Percentiles rank a stretch among this genome's conserved stretches.
These are phyloP conservation scores for Melanotaenia duboulayi DNA, from an alignment of 2,113 vertebrate genomes.

Conservation along the genomic window DNA sequence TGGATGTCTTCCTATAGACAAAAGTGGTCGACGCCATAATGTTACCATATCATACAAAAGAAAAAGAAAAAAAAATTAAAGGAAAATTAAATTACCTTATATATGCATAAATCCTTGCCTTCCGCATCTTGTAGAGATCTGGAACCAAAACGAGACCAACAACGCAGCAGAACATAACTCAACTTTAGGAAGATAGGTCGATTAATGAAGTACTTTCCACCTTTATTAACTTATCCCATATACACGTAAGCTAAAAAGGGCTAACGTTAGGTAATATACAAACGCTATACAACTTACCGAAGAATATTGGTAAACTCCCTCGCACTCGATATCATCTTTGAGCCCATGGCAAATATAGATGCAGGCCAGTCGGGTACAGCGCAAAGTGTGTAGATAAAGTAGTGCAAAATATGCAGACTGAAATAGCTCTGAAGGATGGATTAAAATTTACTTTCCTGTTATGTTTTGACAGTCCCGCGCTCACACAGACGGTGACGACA, in stretches of 20 bases:
- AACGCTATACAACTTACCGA: conserved; percentile 59
- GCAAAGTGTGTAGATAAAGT: neutral
- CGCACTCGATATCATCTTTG: conserved; percentile 46
- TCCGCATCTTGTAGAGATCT: conserved; percentile 59
- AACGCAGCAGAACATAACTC: neutral
- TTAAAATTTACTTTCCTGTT: neutral
- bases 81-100: conserved; percentile 49
- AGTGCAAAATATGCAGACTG: neutral
- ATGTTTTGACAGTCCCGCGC: conserved; percentile 70
- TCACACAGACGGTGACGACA: conserved; percentile 38
- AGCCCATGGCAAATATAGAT: conserved; percentile 44
- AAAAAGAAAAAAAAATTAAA: too few species aligned
- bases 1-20: conserved; percentile 86
- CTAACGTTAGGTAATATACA: neutral
- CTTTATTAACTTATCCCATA: neutral
- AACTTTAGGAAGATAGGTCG: neutral
- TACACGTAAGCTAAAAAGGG: neutral
- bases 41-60: neutral
- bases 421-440: too few species aligned
- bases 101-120: conserved; percentile 15
- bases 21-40: neutral
- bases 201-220: neutral
- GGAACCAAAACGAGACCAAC: neutral
- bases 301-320: conserved; percentile 62
- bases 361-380: accelerated